A percentile compares a stretch with the other conserved stretches of the same genome.
These are phyloP conservation scores for Sycophila texana DNA, from an alignment of 2,888 invertebrate species.

Conservation along the genomic window DNA sequence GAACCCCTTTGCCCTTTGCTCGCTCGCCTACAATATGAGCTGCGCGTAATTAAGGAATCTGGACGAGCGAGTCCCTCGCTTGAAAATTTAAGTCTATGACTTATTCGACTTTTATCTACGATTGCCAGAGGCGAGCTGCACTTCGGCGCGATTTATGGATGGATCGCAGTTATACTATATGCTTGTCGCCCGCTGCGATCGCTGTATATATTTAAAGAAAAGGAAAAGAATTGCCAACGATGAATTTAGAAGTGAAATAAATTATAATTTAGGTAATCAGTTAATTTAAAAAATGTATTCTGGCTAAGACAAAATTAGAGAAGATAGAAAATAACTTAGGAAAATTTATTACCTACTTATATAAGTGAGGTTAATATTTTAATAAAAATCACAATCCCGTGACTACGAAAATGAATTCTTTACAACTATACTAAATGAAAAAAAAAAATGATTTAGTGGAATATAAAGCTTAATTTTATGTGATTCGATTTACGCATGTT, in stretches of 20 bases:
- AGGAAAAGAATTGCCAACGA: background rate
- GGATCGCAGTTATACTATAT: background rate
- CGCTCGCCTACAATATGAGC: constrained; percentile 41
- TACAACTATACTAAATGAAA: too few species aligned
- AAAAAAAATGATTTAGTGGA: too few species aligned
- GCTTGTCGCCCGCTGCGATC: background rate
- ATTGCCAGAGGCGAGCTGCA: constrained; percentile 69
- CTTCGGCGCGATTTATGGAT: constrained; percentile 39
- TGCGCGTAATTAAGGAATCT: constrained; percentile 73
- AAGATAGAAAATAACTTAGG: too few species aligned
- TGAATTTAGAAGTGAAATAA: too few species aligned
- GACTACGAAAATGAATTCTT: too few species aligned
- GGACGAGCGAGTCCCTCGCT: constrained; percentile 59
- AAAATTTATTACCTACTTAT: too few species aligned
- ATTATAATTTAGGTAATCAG: background rate
- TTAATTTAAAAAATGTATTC: background rate
- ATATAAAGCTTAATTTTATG: too few species aligned
- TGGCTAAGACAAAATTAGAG: background rate
- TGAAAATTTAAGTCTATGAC: constrained; percentile 74
- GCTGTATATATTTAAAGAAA: background rate
- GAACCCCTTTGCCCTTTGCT: constrained; percentile 51
- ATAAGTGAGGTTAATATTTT: too few species aligned
- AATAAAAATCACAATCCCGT: too few species aligned
- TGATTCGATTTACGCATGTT: too few species aligned
- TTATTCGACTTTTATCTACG: constrained; percentile 75